phyloP scores from a whole-genome alignment of 2,113 vertebrate genomes.

The Atherinomorus stipes region DNA sequence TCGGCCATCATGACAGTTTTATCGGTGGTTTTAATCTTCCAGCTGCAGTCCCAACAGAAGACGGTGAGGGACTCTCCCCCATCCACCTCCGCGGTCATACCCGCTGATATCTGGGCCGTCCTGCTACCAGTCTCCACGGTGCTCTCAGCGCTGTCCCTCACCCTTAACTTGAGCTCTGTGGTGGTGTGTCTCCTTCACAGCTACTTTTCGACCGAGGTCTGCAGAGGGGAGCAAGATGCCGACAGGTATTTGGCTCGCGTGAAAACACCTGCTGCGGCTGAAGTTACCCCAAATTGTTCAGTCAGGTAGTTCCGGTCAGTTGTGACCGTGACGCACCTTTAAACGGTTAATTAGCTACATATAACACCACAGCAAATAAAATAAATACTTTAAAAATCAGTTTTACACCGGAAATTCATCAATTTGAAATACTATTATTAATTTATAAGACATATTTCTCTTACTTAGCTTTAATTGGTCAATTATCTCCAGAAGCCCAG shows the following conservation, averaged over 20 bases:
- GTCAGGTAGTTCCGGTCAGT: conserved; percentile 28
- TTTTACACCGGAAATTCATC: too few relatives aligned
- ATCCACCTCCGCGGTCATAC: conserved; percentile 57
- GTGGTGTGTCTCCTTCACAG: conserved; percentile 88
- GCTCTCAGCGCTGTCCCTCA: conserved; percentile 87
- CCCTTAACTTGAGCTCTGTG: conserved; percentile 85
- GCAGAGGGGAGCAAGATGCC: conserved; percentile 81
- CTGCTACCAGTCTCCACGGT: conserved; percentile 85
- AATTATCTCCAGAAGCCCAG: not conserved
- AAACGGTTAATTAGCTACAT: too few relatives aligned
- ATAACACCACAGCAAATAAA: too few relatives aligned
- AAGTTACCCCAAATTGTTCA: not conserved
- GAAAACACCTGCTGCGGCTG: conserved; percentile 5
- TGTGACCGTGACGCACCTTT: conserved; percentile 27
- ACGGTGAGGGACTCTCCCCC: conserved; percentile 59
- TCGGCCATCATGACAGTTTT: conserved; percentile 88
- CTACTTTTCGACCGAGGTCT: conserved; percentile 86
- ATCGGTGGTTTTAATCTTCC: conserved; percentile 89
- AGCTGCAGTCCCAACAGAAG: conserved; percentile 83
- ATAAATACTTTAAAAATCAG: not conserved
- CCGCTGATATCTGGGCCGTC: conserved; percentile 69
- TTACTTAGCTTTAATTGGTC: not conserved
- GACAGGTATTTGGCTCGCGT: conserved; percentile 81
- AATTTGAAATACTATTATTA: too few relatives aligned
- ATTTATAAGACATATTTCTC: not conserved